Percentiles rank a stretch among this genome's conserved stretches.
These are phyloP conservation scores for Ardeotis arabs DNA, from an alignment of 2,113 vertebrate species.

Conservation along the genomic window DNA sequence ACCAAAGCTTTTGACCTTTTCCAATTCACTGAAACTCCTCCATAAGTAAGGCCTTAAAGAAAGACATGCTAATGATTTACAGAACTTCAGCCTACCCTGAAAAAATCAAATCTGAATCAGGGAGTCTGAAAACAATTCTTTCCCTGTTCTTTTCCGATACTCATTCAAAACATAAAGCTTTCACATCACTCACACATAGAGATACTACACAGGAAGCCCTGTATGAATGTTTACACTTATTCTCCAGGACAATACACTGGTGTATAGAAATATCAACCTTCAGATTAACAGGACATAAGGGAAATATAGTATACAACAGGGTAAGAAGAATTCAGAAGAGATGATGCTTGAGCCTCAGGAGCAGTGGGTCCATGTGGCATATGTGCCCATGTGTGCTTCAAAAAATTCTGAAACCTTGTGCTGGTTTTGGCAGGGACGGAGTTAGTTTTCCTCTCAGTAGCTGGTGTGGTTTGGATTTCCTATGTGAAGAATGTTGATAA, in stretches of 20 bases:
- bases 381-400: fast-evolving
- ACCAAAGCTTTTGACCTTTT: neutral
- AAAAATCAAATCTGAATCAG: neutral
- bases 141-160: neutral
- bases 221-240: neutral
- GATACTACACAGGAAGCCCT: neutral
- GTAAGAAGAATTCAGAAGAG: neutral
- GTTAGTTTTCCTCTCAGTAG: no score
- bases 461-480: no score
- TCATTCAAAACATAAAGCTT: neutral
- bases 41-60: neutral
- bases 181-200: neutral
- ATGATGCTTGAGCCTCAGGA: neutral
- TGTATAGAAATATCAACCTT: neutral
- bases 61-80: neutral
- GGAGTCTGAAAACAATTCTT: neutral
- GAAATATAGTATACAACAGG: neutral
- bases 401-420: neutral
- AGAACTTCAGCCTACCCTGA: neutral
- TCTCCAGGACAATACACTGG: neutral
- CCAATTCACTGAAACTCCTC: neutral
- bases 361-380: neutral
- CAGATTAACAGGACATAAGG: neutral
- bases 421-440: no score
- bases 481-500: no score